Base-by-base conservation (phyloP, 2,888 invertebrate species). In the Agelastica alni region DNA sequence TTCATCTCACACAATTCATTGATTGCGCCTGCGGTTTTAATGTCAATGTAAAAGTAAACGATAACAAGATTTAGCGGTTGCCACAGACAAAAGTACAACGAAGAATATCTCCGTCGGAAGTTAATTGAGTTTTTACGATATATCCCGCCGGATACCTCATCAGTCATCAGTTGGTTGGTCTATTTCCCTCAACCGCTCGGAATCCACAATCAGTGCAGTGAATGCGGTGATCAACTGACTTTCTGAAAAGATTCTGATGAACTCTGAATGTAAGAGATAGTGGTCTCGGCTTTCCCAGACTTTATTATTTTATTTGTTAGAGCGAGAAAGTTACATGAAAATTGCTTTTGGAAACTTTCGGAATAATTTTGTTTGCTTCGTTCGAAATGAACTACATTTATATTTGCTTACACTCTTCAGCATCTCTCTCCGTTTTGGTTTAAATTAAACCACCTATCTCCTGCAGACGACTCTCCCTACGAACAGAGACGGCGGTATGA, bases 221-320 rank as follows among this genome's bases (percentile, higher is more conserved):
- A 70, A 71, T 71, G 69, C 64, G 62, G 67, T 70, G 69, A 72
- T 72, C 72, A 72, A 70, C 66, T 61, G 65, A 67, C 68, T 67
- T 67, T 64, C 67, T 69, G 70, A 70, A 72, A 71, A 64, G 70
- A 58, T 63, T 43, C 61, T 72, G 72, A 72, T 72, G 72, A 72
- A 70, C 70, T 59, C 62, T 68, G 69, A 69, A 71, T 70, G 69
- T 69, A 70, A 69, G 70, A 65, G 70, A 70, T 67, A 72, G 70
- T 62, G 69, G 67, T 59, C 61, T 64, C 62, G 61, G 57, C 57
- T 63, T 62, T 66, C 60, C 52, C 59, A 54, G 53, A 58, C 62
- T 68, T 66, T 56, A 56, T 60, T 60, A 58, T 53, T 60, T 53
- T 56, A 54, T 58, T 58, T 56, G 60, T 58, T 47, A 53, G 58